Evolutionary conservation across 2,797 vertebrate species (phyloP).

Genomic region (Setipinna tenuifilis): DNA sequence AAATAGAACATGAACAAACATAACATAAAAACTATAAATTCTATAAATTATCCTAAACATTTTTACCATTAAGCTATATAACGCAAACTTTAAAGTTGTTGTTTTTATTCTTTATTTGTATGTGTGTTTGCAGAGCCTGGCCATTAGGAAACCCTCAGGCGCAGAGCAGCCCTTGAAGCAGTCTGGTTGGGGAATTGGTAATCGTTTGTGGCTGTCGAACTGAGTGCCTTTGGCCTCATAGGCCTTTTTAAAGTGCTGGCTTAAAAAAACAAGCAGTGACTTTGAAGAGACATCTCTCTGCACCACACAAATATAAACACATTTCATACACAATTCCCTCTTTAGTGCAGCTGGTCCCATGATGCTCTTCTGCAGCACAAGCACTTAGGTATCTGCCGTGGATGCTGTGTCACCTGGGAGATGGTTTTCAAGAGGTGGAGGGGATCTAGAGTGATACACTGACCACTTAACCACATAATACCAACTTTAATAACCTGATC

Average conservation of each 20-base stretch:
- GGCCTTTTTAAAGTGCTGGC: neutral
- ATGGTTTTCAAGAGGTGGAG: neutral
- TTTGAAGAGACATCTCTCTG: neutral
- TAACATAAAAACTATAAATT: neutral
- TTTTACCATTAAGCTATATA: neutral
- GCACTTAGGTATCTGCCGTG: neutral
- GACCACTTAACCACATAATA: slow-evolving; percentile 6
- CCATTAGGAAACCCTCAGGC: neutral
- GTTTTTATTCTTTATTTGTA: neutral
- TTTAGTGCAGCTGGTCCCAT: neutral
- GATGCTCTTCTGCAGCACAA: neutral
- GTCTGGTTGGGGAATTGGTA: slow-evolving; percentile 28
- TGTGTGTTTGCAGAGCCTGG: neutral
- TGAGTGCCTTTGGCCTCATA: slow-evolving; percentile 32
- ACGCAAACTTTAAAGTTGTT: neutral
- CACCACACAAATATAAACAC: neutral
- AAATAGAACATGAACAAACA: neutral
- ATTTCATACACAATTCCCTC: neutral
- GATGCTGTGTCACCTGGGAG: neutral
- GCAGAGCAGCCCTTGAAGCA: neutral
- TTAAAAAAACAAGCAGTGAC: neutral
- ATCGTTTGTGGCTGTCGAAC: slow-evolving; percentile 34
- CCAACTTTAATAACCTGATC: neutral
- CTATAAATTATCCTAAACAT: no score
- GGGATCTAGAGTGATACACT: neutral